phyloP scores from a whole-genome alignment of 2,113 vertebrate species.

The Colius striatus region DNA sequence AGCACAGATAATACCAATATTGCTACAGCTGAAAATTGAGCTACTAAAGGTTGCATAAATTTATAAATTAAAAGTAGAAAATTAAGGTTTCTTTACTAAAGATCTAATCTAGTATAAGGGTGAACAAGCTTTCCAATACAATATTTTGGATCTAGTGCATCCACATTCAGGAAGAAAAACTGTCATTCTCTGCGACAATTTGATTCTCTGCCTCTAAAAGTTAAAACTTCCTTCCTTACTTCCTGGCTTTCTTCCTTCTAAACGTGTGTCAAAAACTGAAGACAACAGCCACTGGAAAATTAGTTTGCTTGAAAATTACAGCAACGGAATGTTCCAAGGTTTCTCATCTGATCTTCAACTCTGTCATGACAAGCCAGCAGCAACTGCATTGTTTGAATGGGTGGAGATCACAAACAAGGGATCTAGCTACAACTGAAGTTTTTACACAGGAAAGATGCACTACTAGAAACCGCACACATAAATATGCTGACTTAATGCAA shows the following conservation, averaged over 20 bases:
- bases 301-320: background rate
- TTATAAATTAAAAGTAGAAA: background rate
- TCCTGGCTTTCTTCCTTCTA: background rate
- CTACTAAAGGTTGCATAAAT: background rate
- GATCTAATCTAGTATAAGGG: background rate
- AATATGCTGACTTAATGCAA: background rate
- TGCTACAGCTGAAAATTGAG: background rate
- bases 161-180: background rate
- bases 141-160: background rate
- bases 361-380: background rate
- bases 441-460: background rate
- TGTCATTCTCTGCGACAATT: background rate
- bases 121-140: background rate
- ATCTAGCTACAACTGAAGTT: background rate
- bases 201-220: background rate
- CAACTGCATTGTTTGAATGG: background rate
- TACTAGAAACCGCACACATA: background rate
- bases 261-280: background rate
- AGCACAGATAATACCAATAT: background rate
- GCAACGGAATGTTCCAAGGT: background rate
- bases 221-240: background rate
- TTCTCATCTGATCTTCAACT: background rate
- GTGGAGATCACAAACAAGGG: background rate
- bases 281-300: background rate
- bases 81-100: background rate